Evolutionary conservation across 2,797 vertebrate genomes (phyloP), one percentile per base, ranked within the genome.

Genomic region (Typhlichthys eigenmanni): DNA sequence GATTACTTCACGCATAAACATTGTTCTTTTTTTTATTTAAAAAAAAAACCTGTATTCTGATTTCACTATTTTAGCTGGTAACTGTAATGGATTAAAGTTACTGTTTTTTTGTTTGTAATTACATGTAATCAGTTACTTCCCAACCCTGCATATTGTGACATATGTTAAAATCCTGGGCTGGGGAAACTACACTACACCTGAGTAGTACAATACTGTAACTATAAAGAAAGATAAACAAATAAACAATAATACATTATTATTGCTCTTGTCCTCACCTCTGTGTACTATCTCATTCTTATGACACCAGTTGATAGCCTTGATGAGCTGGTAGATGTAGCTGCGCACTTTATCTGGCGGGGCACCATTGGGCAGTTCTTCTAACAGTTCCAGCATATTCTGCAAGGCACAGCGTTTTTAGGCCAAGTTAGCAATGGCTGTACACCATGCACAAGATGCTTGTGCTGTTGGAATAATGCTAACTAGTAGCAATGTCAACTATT

Each of bases 231-330:
- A 14, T 6, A 38, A 24, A 17, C 6, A 47, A 54, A 64, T 19
- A 45, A 1, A 16, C 9, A 29, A 29, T 2, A 29, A 5, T 1
- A 43, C 38, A 43, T 10, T 9, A 43, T 43, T 43, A 29, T 4
- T 43, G 7, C 9, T 43, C 8, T 43, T 9, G 38, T 8, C 74
- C 91, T 94, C 77, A 98, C 97, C 97, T 95, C 97, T 92, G 79
- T 98, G 97, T 55, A 98, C 96, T 45, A 98, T 98, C 78, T 98
- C 96, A 62, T 98, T 98, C 86, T 96, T 98, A 91, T 98, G 97
- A 90, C 97, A 98, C 97, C 97, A 98, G 86, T 98, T 95, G 91
- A 98, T 98, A 75, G 97, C 97, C 92, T 97, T 98, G 85, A 98
- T 98, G 82, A 98, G 91, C 84, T 98, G 97, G 86, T 95, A 98